Base-by-base conservation (phyloP, 2,797 vertebrate genomes). In the Dicrostonyx torquatus region DNA sequence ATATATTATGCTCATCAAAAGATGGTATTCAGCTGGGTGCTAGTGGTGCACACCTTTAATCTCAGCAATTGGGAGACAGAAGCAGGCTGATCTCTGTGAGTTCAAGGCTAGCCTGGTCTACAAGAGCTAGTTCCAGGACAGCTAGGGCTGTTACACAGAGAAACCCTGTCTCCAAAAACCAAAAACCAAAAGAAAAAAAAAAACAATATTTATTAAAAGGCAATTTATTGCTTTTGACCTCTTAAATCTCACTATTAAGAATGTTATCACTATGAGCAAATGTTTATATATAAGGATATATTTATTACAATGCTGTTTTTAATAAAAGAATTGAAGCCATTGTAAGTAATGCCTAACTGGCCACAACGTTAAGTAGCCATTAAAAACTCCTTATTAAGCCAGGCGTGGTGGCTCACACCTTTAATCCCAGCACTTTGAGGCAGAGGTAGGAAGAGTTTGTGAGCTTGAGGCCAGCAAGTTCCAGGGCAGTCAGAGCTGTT, bases 281-380 rank as follows among this genome's bases (percentile, higher is more conserved):
- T 48, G 18, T 79, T 94, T 48, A 60, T 68, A 24, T 93, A 55
- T 4, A 83, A 94, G 29, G 29, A 62, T 18, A 34, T 82, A 62
- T 94, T 86, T 78, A n/a, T 88, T 60, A 94, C 34, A 80, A 26
- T 17, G 76, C 64, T 86, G 53, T 82, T 96, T 91, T 92, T 82
- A 62, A 53, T 53, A 73, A 90, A 79, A 70, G 9, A 90, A 89
- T 34, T 7, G 37, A 94, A 95, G 90, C 62, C 18, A 40, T 84
- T 66, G 26, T 89, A 75, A 95, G 43, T 15, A 83, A 58, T 87
- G 22, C 4, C n/a, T 22, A 58, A 17, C 34, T 80, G 66, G 2
- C 34, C 53, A 43, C 29, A 22, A 58, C 82, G 50, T 75, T 79
- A 94, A 90, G 53, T 77, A 62, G 11, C 26, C 14, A 73, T 88